These are phyloP conservation scores for Halcyon chelicuti DNA, from an alignment of 2,797 vertebrate species.

Conservation along the genomic window DNA sequence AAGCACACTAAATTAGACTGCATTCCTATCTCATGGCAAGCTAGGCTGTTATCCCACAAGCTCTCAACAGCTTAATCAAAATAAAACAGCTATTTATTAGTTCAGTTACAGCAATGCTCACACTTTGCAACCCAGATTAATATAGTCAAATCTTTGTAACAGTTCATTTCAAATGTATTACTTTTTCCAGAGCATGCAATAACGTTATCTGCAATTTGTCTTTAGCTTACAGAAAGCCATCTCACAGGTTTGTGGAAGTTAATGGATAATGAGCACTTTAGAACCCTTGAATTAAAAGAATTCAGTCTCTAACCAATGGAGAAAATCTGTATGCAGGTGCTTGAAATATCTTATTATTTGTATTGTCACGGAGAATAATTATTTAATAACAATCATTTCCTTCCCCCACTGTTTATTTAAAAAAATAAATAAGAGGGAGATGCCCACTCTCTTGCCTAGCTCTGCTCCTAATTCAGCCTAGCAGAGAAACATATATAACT, in stretches of 20 bases:
- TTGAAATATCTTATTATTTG: neutral
- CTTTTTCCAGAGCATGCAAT: too few species aligned
- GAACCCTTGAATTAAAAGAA: neutral
- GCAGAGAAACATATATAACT: neutral
- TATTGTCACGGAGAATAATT: fast-evolving
- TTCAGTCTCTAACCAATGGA: neutral
- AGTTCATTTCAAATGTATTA: neutral
- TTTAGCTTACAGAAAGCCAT: neutral
- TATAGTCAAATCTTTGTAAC: neutral
- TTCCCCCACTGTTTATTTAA: neutral
- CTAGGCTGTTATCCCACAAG: too few species aligned
- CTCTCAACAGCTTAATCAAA: neutral
- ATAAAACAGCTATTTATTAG: neutral
- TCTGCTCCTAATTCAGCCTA: neutral
- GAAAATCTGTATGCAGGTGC: neutral
- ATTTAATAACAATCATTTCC: neutral
- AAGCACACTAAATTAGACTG: neutral
- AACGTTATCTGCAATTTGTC: too few species aligned
- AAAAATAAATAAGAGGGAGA: too few species aligned
- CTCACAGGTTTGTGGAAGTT: neutral
- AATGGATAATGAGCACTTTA: neutral
- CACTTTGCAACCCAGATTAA: neutral
- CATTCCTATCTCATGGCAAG: too few species aligned
- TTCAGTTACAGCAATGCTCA: neutral
- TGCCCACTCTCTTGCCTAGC: neutral